Evolutionary conservation across 2,888 invertebrate genomes (phyloP), one percentile per base, ranked within the genome.

Genomic region (Pycnomerus fuliginosus): DNA sequence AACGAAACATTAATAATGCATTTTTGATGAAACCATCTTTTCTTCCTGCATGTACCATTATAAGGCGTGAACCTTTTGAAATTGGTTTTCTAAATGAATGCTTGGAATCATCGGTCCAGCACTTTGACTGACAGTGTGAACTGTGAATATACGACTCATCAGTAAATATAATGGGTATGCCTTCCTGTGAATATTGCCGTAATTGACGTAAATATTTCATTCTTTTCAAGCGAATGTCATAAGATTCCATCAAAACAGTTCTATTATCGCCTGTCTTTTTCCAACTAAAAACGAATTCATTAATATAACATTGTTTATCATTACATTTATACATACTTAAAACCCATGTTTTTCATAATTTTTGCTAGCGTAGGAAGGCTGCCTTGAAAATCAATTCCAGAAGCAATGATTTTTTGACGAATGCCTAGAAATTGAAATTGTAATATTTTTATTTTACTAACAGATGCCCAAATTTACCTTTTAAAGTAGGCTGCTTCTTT

Each of bases 61-160:
- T 25, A 2, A n/a, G 3, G 1, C 25, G 25, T 25, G 12, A 13
- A 4, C 25, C 25, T 25, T 4, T n/a, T 4, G 25, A 25, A 1
- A 25, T 25, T 4, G 25, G 3, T 7, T 8, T 25, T 25, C 13
- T 25, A 8, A 25, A 3, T 4, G 3, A 25, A 25, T 5, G 3
- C n/a, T 1, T n/a, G 7, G 25, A n/a, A 5, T 25, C 10, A 7
- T 25, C 25, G 13, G 12, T 25, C 8, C 25, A 25, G 3, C 24
- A 3, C 12, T 24, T 24, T 2, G 2, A 3, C 3, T 4, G 3
- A 3, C 10, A 11, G 24, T 35, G 24, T 7, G 30, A 31, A 5
- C 3, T 8, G 35, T 44, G 40, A 11, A 44, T 34, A 22, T 44
- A 44, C 1, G 16, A 10, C 23, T 46, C 46, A 22, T 46, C 31